phyloP scores from a whole-genome alignment of 2,888 invertebrate genomes.

The Choristoneura rosaceana region DNA sequence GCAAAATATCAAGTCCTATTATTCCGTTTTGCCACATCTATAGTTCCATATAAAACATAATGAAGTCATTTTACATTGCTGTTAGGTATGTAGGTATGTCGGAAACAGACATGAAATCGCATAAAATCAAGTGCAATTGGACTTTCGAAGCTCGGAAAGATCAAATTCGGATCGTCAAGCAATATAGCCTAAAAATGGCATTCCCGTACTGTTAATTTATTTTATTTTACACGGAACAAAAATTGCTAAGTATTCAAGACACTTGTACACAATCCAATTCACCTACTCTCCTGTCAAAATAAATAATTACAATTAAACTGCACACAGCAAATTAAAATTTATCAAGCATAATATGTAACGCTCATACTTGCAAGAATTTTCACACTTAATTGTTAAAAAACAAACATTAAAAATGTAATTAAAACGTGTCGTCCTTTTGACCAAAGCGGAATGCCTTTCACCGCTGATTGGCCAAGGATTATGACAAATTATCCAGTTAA shows the following conservation, averaged over 20 bases:
- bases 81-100: too few relatives aligned
- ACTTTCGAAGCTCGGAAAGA: too few relatives aligned
- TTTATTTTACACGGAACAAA: background rate
- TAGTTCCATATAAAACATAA: too few relatives aligned
- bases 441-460: background rate
- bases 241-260: too few relatives aligned
- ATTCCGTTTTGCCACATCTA: background rate
- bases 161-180: too few relatives aligned
- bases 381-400: conserved; percentile 5
- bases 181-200: too few relatives aligned
- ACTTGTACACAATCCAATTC: background rate
- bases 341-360: background rate
- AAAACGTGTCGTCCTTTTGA: conserved; percentile 21
- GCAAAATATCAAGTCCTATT: too few relatives aligned
- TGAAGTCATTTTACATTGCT: too few relatives aligned
- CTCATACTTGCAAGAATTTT: background rate
- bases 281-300: background rate
- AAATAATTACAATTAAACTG: background rate
- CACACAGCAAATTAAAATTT: background rate
- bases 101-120: too few relatives aligned
- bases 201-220: too few relatives aligned
- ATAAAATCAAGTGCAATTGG: too few relatives aligned
- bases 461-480: conserved; percentile 18
- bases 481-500: conserved; percentile 16
- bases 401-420: conserved; percentile 9